A percentile compares a stretch with the other conserved stretches of the same genome.
These are phyloP conservation scores for Merodon equestris DNA, from an alignment of 2,888 invertebrate species.

Conservation along the genomic window DNA sequence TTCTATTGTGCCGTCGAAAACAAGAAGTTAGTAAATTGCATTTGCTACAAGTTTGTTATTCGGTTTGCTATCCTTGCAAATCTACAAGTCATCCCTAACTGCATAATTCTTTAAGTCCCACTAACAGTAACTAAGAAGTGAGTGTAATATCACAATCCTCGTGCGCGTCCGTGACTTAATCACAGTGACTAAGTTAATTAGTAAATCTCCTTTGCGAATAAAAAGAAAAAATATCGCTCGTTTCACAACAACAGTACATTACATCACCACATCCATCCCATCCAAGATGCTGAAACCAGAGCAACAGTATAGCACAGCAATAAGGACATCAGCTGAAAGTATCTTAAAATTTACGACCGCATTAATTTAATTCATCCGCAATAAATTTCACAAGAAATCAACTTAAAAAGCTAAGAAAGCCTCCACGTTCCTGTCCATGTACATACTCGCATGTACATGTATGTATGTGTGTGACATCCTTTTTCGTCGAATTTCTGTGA, in stretches of 20 bases:
- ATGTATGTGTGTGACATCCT: not conserved
- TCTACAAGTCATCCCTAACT: no score
- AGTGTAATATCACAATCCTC: slow-evolving; percentile 10
- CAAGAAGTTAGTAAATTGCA: no score
- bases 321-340: slow-evolving; percentile 13
- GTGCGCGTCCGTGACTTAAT: slow-evolving; percentile 41
- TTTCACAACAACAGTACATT: slow-evolving; percentile 24
- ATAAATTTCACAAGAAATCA: slow-evolving; percentile 64
- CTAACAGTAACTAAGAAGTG: slow-evolving; percentile 6
- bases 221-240: slow-evolving; percentile 19
- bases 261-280: slow-evolving; percentile 23
- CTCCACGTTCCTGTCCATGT: not conserved
- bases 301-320: no score
- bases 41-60: no score
- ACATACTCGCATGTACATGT: no score
- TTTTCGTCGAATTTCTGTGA: not conserved
- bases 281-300: no score
- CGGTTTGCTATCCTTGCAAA: no score
- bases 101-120: slow-evolving; percentile 2
- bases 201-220: slow-evolving; percentile 25
- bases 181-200: slow-evolving; percentile 56
- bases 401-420: slow-evolving; percentile 41
- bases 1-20: no score
- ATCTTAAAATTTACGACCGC: slow-evolving; percentile 56
- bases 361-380: slow-evolving; percentile 62